phyloP scores from a whole-genome alignment of 2,888 invertebrate genomes.

The Halocaridina rubra region DNA sequence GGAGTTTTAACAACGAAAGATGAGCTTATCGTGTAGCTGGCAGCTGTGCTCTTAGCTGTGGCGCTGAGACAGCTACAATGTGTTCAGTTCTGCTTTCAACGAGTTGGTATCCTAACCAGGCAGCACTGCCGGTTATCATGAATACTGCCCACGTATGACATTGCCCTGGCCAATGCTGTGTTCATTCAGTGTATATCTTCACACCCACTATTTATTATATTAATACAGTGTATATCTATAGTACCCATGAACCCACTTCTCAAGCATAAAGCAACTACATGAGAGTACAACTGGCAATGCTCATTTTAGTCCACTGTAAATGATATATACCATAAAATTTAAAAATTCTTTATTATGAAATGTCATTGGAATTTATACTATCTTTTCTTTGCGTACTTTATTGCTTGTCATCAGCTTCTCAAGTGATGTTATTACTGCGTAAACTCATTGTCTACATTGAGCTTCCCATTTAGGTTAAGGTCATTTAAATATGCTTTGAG shows the following conservation, averaged over 20 bases:
- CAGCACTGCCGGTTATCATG: conserved; percentile 57
- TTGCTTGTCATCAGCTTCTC: too few species aligned
- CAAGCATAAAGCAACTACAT: neutral
- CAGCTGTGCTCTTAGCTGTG: conserved; percentile 60
- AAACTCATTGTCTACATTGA: conserved; percentile 38
- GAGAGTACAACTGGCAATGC: too few species aligned
- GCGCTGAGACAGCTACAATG: conserved; percentile 60
- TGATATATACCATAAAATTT: too few species aligned
- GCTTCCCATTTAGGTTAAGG: conserved; percentile 47
- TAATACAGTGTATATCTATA: neutral
- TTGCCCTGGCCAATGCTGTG: conserved; percentile 26
- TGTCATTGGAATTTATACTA: too few species aligned
- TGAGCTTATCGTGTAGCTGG: conserved; percentile 60
- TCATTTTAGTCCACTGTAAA: neutral
- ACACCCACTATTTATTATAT: neutral
- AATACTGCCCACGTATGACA: conserved; percentile 53
- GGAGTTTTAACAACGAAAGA: conserved; percentile 55
- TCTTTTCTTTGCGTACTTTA: too few species aligned
- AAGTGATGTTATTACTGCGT: too few species aligned
- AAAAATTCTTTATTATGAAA: too few species aligned
- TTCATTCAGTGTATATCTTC: neutral
- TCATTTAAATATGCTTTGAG: too few species aligned
- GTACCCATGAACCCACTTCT: neutral
- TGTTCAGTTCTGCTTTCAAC: conserved; percentile 61
- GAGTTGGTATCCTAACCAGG: conserved; percentile 61